Evolutionary conservation across 92 coral and sea anemone genomes (phyloP), one percentile per base, ranked within the genome.

Genomic region (Parazoanthus darwini): DNA sequence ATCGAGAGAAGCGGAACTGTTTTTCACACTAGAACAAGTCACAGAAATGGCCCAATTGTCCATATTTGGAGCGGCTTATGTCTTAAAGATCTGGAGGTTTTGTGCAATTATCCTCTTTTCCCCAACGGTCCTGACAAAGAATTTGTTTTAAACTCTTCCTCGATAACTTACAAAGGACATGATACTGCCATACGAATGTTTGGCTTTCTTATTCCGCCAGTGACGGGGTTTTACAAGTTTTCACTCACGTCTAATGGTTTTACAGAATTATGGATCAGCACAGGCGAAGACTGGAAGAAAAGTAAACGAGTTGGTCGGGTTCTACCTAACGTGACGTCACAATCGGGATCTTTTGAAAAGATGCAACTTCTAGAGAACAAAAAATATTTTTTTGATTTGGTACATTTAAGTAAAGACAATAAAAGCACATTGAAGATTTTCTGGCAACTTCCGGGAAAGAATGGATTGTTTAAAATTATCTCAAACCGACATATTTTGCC

Each of bases 21-120:
- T n/a, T 54, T 54, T 66, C 37, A 74, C 37, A 5, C 78, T 36
- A 18, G 66, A 13, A 23, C 42, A 54, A 79, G 3, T 14, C 83
- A 1, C 20, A 20, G 8, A 15, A 63, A 63, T 56, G 85, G 85
- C 1, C 50, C 73, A 6, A 37, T 26, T 26, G 85, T 58, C 15
- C 74, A 81, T 81, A 23, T 63, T 23, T 81, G 85, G 85, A 81
- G 85, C 36, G 85, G 85, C 15, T 4, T 59, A 25, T 81, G 85
- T 39, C 29, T 81, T 3, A 33, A 59, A 63, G 50, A 58, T 37
- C 5, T 81, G 36, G 74, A 38, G 18, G 33, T 42, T 63, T 63
- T 81, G 74, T 81, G 85, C 6, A 81, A 81, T 48, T 81, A 81
- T n/a, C 85, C 85, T 2, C 73, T 81, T 63, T 81, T 81, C 16